Evolutionary conservation across 92 coral and sea anemone genomes (phyloP), one percentile per base, ranked within the genome.

Genomic region (Desmophyllum pertusum): DNA sequence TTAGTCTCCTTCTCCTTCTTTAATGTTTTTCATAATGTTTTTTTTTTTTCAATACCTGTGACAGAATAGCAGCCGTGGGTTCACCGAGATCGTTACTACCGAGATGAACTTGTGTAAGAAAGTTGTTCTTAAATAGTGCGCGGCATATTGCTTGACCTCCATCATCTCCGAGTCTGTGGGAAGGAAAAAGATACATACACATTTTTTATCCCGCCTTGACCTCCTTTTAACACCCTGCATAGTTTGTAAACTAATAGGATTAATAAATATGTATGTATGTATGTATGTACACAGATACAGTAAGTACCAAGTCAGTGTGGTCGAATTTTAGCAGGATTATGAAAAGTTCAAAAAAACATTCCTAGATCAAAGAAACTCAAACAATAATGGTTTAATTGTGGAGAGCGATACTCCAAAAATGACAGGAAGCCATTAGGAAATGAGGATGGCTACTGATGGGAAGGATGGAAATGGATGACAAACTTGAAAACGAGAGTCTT

Each of bases 31-130:
- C 18, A 0, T 50, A 15, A 13, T 10, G 18, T 3, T 50, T 10
- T 13, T 50, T 3, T 50, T 25, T n/a, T 43, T 25, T 61, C 57
- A 41, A 68, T 81, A 96, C 99, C 97, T 94, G 98, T 31, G 99
- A 95, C 51, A 96, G 71, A n/a, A 91, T 90, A 3, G 99, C 98
- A 4, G 99, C 98, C 1, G 99, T 96, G 6, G 99, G 99, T 78
- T 96, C 99, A 10, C 99, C 99, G 14, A 96, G 87, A 85, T 96
- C 99, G 76, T 96, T 96, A 78, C 98, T 92, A 23, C 98, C 98
- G 7, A 96, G 78, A 78, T 94, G 95, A 27, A 96, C 98, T 33
- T 92, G 92, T 41, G 95, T 93, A 5, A 96, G 75, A 8, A 93
- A 65, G 80, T 81, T 84, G 84, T 96, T 96, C 82, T 96, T 96